These are phyloP conservation scores for Ptychadena robeensis DNA, from an alignment of 2,797 vertebrate genomes.

Conservation along the genomic window DNA sequence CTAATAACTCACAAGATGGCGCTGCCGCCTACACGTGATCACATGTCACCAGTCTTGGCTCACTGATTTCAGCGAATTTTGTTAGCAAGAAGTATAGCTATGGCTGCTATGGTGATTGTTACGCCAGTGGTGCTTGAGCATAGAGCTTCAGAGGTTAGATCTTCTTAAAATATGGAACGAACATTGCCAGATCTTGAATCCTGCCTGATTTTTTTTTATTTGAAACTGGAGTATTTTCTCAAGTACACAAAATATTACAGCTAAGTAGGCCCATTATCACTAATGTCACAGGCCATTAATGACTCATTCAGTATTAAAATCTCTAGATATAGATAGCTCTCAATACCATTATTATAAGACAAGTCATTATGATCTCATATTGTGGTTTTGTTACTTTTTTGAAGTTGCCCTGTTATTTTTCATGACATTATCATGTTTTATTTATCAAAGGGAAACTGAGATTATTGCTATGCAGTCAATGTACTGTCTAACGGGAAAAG, in stretches of 20 bases:
- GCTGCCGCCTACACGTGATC: too few species aligned
- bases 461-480: neutral
- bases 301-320: conserved; percentile 17
- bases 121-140: too few species aligned
- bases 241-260: neutral
- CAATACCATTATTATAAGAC: neutral
- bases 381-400: neutral
- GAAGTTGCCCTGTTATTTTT: neutral
- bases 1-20: too few species aligned
- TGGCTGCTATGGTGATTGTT: too few species aligned
- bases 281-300: neutral
- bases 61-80: too few species aligned
- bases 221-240: neutral
- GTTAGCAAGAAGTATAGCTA: too few species aligned
- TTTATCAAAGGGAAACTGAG: neutral
- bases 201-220: neutral
- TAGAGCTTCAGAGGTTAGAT: too few species aligned
- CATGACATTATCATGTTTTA: neutral
- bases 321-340: neutral
- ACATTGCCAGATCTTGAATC: neutral
- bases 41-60: too few species aligned
- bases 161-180: too few species aligned
- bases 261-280: neutral
- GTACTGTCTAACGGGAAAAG: neutral
- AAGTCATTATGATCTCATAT: neutral